phyloP scores from a whole-genome alignment of 1,140 invertebrate species.

The Scaptomyza montana region DNA sequence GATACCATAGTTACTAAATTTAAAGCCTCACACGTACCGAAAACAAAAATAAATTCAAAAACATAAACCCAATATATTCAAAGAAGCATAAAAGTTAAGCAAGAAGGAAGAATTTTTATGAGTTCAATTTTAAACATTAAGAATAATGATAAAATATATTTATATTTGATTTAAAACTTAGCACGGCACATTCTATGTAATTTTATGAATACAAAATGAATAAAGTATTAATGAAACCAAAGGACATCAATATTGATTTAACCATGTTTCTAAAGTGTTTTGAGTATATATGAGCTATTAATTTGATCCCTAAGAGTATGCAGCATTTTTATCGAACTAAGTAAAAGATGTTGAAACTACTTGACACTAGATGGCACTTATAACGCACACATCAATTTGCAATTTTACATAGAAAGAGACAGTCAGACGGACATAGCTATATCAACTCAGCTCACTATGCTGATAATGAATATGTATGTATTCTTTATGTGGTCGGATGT shows the following conservation, averaged over 20 bases:
- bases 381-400: too few relatives aligned
- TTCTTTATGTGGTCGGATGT: too few relatives aligned
- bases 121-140: conserved; percentile 41
- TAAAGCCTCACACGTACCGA: conserved; percentile 42
- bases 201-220: conserved; percentile 66
- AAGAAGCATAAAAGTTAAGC: conserved; percentile 11
- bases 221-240: conserved; percentile 81
- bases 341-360: background rate
- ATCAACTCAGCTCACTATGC: too few relatives aligned
- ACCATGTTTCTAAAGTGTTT: too few relatives aligned
- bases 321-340: background rate
- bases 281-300: too few relatives aligned
- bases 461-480: too few relatives aligned
- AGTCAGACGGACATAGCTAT: too few relatives aligned
- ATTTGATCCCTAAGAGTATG: conserved; percentile 11
- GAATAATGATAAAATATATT: conserved; percentile 44
- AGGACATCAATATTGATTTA: too few relatives aligned
- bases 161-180: conserved; percentile 57
- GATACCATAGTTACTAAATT: conserved; percentile 65
- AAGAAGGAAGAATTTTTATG: conserved; percentile 44
- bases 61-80: conserved; percentile 23
- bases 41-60: conserved; percentile 31
- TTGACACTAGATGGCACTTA: conserved; percentile 4
- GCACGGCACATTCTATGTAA: conserved; percentile 56
- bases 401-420: too few relatives aligned